A percentile compares a stretch with the other conserved stretches of the same genome.
Evolutionary conservation across 1,140 invertebrate genomes (phyloP).

Genomic region (Habropoda laboriosa): DNA sequence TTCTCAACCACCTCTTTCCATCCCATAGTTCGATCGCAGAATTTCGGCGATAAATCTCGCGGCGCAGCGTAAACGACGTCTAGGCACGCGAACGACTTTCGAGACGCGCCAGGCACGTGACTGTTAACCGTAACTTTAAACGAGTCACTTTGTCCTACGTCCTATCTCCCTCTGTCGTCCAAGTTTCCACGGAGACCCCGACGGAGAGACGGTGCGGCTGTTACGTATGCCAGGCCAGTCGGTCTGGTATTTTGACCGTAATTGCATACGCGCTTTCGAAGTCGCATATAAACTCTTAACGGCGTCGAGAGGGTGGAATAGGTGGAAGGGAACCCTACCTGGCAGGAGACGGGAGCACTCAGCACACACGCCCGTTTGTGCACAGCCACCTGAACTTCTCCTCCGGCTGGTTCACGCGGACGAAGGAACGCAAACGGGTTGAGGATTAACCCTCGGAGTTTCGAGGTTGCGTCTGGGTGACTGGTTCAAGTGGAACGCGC

Average conservation of each 20-base stretch:
- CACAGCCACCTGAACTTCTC: neutral
- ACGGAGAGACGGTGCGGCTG: neutral
- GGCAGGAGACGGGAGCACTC: neutral
- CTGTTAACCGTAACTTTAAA: conserved; percentile 48
- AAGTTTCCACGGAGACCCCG: conserved; percentile 37
- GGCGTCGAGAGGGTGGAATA: neutral
- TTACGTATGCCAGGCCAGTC: neutral
- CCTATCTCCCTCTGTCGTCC: neutral
- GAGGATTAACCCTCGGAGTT: conserved; percentile 8
- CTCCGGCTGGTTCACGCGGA: no score
- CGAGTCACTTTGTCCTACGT: conserved; percentile 37
- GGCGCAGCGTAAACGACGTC: conserved; percentile 30
- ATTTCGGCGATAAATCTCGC: conserved; percentile 23
- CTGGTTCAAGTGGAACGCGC: neutral
- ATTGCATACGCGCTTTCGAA: conserved; percentile 29
- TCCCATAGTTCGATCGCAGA: conserved; percentile 17
- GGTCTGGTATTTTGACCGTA: conserved; percentile 29
- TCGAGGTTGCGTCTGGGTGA: neutral
- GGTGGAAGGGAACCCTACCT: neutral
- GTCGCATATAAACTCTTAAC: conserved; percentile 34
- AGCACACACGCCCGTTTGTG: neutral
- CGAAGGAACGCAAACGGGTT: neutral
- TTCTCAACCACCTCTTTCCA: neutral
- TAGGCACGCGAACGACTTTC: conserved; percentile 46
- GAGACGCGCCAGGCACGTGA: conserved; percentile 46